Evolutionary conservation across 2,113 vertebrate species (phyloP), one percentile per base, ranked within the genome.

Genomic region (Stegostoma tigrinum): DNA sequence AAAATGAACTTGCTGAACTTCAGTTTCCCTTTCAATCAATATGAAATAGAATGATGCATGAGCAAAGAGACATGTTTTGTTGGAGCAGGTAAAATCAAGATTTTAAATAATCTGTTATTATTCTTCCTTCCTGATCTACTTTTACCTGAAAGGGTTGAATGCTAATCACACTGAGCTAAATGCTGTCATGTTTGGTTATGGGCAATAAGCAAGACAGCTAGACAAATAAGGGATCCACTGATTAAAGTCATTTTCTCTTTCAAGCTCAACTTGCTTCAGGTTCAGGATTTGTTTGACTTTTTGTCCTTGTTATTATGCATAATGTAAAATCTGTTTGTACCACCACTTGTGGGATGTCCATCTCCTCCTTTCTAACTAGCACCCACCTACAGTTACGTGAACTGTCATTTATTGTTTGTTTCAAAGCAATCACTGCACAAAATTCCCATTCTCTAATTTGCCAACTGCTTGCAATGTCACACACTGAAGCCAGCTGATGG

Each of bases 401-500:
- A 38, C 72, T 70, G 21, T 94, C n/a, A 17, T 45, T 48, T 14
- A 7, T 21, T 70, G 21, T 70, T n/a, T 30, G 8, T 42, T 72
- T 70, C 42, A 95, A 27, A 95, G 42, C 21, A 45, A 45, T 17
- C 48, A 8, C 67, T 72, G n/a, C 67, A 27, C 42, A 21, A 95
- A 70, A 70, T 70, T 48, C 38, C 24, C 93, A 48, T 19, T 95
- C 67, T 42, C 67, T 95, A 95, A 95, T 95, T 95, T 70, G 38
- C 38, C 30, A 89, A 34, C 86, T 72, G 93, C 34, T 95, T 70
- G 67, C 30, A 70, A 10, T 45, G 93, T 95, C 93, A 24, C 23
- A 19, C 5, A 38, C 34, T 68, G 64, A 42, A 94, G 91, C 21
- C n/a, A 66, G 61, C 23, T 38, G 66, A 94, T 42, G 91, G 61